Evolutionary conservation across 2,797 vertebrate species (phyloP), one percentile per base, ranked within the genome.

Genomic region (Oryzias dopingdopingensis): DNA sequence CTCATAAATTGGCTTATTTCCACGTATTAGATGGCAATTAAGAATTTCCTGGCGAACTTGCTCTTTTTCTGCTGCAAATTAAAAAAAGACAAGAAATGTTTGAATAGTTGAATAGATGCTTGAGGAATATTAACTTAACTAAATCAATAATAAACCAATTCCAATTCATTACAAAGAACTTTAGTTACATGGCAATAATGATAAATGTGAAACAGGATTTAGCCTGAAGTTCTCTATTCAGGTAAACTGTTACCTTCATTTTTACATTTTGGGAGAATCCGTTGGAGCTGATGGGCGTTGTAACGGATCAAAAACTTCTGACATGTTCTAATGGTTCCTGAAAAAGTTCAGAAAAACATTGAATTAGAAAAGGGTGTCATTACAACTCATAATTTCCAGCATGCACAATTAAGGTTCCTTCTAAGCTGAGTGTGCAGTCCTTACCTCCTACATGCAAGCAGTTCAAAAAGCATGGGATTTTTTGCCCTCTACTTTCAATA

Each of bases 241-340:
- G 24, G n/a, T 20, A 20, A 43, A 32, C 32, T 5, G 83, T 86
- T 88, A 97, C 96, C 94, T 87, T 94, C 86, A 14, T 77, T 94
- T 62, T 90, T 92, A 84, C 94, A 96, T 60, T 86, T 91, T 1
- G 91, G 93, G 17, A 98, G 66, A 82, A 97, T 76, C 42, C 76
- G 71, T 57, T 92, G 83, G 23, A 99, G 90, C 82, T 99, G 96
- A 54, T 89, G 90, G 57, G 88, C 92, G 64, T 95, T 96, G 77
- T 98, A 96, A 60, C 83, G 90, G 50, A 97, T 92, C n/a, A 99
- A 87, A 86, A 98, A 98, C 82, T 95, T 98, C 85, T 99, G 97
- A 77, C 96, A 97, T 0, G 94, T 95, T 88, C 95, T 91, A 47
- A 99, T 95, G 18, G 96, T 98, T 75, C 96, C 97, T 99, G 37